These are phyloP conservation scores for Halocynthia roretzi DNA, from an alignment of 23 tunicate genomes.

Conservation along the genomic window DNA sequence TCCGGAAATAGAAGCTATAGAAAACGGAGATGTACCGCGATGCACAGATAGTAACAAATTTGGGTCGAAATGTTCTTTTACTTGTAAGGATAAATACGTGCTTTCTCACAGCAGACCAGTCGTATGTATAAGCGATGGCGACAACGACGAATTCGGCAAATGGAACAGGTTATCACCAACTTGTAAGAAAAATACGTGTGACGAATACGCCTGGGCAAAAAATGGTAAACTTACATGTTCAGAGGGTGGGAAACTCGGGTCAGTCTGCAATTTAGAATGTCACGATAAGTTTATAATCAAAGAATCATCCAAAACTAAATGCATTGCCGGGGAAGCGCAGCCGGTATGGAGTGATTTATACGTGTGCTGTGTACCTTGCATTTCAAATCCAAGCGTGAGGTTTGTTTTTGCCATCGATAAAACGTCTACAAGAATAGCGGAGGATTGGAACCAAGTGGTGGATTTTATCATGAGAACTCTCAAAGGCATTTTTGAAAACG, in stretches of 20 bases:
- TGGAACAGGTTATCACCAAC: conserved; percentile 1
- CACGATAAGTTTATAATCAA: not conserved
- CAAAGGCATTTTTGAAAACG: not conserved
- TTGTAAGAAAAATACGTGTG: conserved; percentile 1
- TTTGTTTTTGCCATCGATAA: not conserved
- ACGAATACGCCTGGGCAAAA: not conserved
- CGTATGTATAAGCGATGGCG: not conserved
- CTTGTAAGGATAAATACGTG: not conserved
- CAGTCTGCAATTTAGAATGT: not conserved
- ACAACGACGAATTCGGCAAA: conserved; percentile 5
- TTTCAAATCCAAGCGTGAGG: not conserved
- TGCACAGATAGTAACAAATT: not conserved
- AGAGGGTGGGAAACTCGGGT: not conserved
- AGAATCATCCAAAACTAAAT: not conserved
- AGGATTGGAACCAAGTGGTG: not conserved
- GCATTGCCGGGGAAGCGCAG: not conserved
- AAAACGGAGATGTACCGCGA: not conserved
- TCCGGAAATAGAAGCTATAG: not conserved
- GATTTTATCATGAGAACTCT: not conserved
- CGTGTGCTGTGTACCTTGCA: conserved; percentile 4
- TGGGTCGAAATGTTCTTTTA: not conserved
- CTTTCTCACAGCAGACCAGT: not conserved
- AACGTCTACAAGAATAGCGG: not conserved
- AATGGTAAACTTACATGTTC: not conserved
- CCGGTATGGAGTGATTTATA: not conserved